Percentiles rank a stretch among this genome's conserved stretches.
phyloP scores from a whole-genome alignment of 2,797 vertebrate genomes.

The Bucorvus abyssinicus region DNA sequence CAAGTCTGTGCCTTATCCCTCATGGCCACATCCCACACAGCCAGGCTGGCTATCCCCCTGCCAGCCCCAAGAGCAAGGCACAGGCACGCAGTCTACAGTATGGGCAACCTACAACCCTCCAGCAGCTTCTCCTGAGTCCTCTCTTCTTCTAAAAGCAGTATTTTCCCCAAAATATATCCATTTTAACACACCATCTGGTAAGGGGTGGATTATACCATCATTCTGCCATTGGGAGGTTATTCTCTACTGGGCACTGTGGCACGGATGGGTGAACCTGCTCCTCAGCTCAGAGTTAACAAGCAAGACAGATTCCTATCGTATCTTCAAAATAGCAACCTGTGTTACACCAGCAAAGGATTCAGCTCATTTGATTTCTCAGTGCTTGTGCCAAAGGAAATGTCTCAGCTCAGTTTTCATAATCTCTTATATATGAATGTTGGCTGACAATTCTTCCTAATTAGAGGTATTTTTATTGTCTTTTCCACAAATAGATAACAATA shows the following conservation, averaged over 20 bases:
- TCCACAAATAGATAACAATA: background rate
- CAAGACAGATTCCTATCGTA: background rate
- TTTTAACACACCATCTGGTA: fast-evolving
- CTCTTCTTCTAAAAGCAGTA: too few relatives aligned
- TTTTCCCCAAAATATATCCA: background rate
- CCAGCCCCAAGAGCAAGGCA: background rate
- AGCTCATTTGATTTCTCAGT: background rate
- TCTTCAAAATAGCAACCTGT: background rate
- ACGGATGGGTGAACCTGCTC: background rate
- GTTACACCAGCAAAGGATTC: background rate
- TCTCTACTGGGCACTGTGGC: too few relatives aligned
- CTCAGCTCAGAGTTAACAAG: background rate
- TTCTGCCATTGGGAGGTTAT: background rate
- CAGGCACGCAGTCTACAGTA: fast-evolving
- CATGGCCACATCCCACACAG: too few relatives aligned
- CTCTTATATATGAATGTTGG: fast-evolving
- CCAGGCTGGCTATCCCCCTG: fast-evolving
- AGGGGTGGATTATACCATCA: fast-evolving
- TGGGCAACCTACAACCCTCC: background rate
- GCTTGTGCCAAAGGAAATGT: background rate
- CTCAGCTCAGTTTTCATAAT: background rate
- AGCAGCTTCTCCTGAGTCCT: fast-evolving
- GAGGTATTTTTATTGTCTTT: background rate
- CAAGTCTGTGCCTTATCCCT: fast-evolving
- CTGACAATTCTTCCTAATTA: background rate